A percentile compares a stretch with the other conserved stretches of the same genome.
phyloP scores from a whole-genome alignment of 2,113 vertebrate species.

The Chaenocephalus aceratus region DNA sequence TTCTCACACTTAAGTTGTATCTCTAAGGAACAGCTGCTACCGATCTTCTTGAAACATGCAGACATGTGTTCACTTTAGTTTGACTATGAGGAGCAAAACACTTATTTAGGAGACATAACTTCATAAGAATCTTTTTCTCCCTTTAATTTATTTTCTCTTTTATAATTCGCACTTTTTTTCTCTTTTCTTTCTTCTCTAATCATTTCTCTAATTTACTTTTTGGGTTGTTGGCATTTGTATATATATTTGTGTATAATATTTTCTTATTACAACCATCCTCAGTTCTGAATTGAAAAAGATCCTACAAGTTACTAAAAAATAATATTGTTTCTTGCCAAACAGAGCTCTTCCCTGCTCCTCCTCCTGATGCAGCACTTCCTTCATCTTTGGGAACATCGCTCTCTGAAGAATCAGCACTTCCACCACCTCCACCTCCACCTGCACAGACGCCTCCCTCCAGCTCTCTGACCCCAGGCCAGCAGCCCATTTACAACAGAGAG shows the following conservation, averaged over 20 bases:
- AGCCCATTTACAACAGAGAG: constrained; percentile 52
- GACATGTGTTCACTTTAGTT: neutral
- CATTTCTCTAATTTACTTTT: neutral
- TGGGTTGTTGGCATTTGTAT: neutral
- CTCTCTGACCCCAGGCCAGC: constrained; percentile 45
- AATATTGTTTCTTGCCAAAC: constrained; percentile 2
- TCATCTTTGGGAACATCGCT: constrained; percentile 14
- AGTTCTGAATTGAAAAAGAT: neutral
- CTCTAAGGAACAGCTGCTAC: neutral
- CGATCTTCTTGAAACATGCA: neutral
- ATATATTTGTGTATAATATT: neutral
- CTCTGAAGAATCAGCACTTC: constrained; percentile 56
- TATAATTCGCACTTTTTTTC: neutral
- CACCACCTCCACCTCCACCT: constrained; percentile 65
- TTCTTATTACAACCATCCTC: neutral
- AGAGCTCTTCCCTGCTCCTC: constrained; percentile 57
- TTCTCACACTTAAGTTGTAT: neutral
- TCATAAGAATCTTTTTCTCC: neutral
- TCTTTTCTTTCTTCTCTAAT: neutral
- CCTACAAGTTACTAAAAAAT: constrained; percentile 5
- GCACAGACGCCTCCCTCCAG: constrained; percentile 32
- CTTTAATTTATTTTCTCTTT: neutral
- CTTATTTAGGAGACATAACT: neutral
- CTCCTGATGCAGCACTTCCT: constrained; percentile 52
- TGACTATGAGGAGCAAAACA: neutral